A percentile compares a stretch with the other conserved stretches of the same genome.
Conservation (phyloP, 2,888 invertebrate species). For the Sipha maydis region DNA sequence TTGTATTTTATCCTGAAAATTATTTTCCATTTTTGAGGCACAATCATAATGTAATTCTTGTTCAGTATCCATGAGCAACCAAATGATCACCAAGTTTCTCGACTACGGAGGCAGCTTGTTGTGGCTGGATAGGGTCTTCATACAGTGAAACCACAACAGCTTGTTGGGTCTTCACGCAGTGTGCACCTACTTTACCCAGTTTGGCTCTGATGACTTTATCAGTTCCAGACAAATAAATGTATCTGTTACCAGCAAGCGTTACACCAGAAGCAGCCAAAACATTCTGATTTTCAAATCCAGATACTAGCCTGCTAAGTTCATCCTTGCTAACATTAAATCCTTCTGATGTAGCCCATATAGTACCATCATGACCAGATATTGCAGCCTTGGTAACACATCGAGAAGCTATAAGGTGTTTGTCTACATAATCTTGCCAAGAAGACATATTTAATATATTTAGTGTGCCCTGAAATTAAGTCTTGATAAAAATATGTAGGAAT, state of each 20-base stretch:
- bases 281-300: constrained; percentile 90
- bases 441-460: constrained; percentile 49
- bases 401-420: constrained; percentile 95
- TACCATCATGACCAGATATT: constrained; percentile 94
- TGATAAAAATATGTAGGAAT: neutral
- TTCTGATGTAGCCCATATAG: constrained; percentile 93
- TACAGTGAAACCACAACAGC: constrained; percentile 94
- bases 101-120: constrained; percentile 95
- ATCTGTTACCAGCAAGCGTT: constrained; percentile 90
- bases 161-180: constrained; percentile 96
- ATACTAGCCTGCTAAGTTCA: constrained; percentile 88
- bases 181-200: constrained; percentile 91
- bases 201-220: constrained; percentile 94
- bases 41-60: constrained; percentile 9
- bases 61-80: constrained; percentile 93
- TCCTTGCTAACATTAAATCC: constrained; percentile 96
- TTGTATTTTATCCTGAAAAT: constrained; percentile 11
- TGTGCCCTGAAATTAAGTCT: constrained; percentile 28
- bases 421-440: constrained; percentile 95
- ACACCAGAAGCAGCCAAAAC: constrained; percentile 89
- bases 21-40: constrained; percentile 20
- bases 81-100: constrained; percentile 98
- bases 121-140: constrained; percentile 95
- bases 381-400: constrained; percentile 94
- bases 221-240: constrained; percentile 95